Conservation (phyloP, 2,888 invertebrate genomes). For the Anarsia innoxiella region DNA sequence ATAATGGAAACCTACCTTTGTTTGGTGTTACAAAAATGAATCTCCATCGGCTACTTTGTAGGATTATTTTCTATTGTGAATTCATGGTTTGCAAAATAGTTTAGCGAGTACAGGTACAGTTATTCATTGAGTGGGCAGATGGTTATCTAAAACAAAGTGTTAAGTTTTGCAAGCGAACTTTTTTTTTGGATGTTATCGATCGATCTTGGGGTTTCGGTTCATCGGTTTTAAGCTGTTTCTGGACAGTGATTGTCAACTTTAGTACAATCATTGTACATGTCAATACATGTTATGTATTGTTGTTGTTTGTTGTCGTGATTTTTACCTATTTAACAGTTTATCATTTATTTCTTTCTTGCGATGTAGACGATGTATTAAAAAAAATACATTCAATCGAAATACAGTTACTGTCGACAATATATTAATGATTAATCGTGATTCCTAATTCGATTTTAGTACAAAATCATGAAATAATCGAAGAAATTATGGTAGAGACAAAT, state of each 20-base stretch:
- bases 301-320: too few species aligned
- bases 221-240: too few species aligned
- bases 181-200: constrained; percentile 28
- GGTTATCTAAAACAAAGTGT: constrained; percentile 69
- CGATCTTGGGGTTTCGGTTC: constrained; percentile 8
- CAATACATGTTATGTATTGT: too few species aligned
- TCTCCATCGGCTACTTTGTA: constrained; percentile 68
- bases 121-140: constrained; percentile 65
- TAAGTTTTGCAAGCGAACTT: constrained; percentile 44
- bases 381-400: too few species aligned
- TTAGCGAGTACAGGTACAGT: constrained; percentile 56
- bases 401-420: too few species aligned
- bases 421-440: too few species aligned
- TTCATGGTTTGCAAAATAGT: constrained; percentile 40
- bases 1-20: constrained; percentile 51
- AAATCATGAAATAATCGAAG: too few species aligned
- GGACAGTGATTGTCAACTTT: background rate
- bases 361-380: too few species aligned
- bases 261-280: background rate
- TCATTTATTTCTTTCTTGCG: too few species aligned
- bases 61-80: constrained; percentile 59
- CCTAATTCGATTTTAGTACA: too few species aligned
- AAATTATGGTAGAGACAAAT: too few species aligned
- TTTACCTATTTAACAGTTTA: too few species aligned
- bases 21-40: constrained; percentile 56